Evolutionary conservation across 2,113 vertebrate species (phyloP), one percentile per base, ranked within the genome.

Genomic region (Lontra canadensis): DNA sequence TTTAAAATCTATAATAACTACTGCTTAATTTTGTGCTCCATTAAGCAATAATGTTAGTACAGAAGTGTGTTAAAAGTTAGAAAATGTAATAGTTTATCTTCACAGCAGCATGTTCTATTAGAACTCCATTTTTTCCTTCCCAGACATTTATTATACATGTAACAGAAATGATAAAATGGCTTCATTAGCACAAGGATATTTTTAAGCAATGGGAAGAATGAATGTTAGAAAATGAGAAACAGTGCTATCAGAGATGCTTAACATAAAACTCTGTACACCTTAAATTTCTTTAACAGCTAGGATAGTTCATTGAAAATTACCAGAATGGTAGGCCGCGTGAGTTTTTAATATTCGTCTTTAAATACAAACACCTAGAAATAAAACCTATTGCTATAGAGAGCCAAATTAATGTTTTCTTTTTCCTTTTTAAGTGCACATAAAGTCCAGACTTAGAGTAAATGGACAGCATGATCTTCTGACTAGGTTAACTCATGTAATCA

Each of bases 1-100:
- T 86, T 21, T 57, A 29, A 47, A 57, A 52, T 57, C 31, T 93
- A 1, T 67, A 67, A 25, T 89, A 69, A 79, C 61, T 95, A 42
- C 69, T 76, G 52, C 87, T 95, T 95, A 87, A 83, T 79, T 87
- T 83, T 97, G 74, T 94, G 39, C 11, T 90, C 11, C 34, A 74
- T 94, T 96, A 80, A 91, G 29, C 71, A 85, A 21, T 91, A 63
- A 74, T 90, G 13, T 57, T 3, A 71, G 4, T 76, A 42, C 69
- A 74, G 10, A 90, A 69, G 93, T 93, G 29, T 88, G 34, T 91
- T 88, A n/a, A 93, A 93, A 88, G 20, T 82, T 73, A 55, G 52
- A 52, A 84, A 90, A 52, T 84, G 55, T 2, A 92, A 1, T 44
- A 49, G 3, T 61, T 86, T 94, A 29, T 83, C 55, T 83, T 94